phyloP scores from a whole-genome alignment of 2,888 invertebrate genomes.

The Drosophila picticornis region DNA sequence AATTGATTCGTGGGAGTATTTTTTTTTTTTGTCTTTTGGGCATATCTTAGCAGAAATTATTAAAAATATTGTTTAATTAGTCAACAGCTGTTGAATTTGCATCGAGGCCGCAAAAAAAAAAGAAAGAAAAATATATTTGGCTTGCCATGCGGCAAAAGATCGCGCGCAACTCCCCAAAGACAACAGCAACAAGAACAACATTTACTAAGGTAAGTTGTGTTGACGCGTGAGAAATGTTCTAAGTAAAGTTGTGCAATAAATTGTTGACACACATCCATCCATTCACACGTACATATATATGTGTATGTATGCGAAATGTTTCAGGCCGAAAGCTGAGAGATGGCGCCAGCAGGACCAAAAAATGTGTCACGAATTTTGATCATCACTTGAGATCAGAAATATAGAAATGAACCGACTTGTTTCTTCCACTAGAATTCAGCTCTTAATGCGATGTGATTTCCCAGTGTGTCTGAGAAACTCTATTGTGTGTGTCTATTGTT shows the following conservation, averaged over 20 bases:
- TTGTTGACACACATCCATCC: slow-evolving; percentile 16
- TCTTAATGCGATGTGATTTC: slow-evolving; percentile 19
- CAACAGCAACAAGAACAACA: slow-evolving; percentile 3
- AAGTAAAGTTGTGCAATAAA: slow-evolving; percentile 53
- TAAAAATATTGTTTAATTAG: slow-evolving; percentile 43
- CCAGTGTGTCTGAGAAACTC: slow-evolving; percentile 30
- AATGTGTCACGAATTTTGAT: background rate
- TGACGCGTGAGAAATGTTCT: slow-evolving; percentile 39
- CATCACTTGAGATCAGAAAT: background rate
- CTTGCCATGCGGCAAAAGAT: slow-evolving; percentile 41
- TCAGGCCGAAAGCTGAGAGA: slow-evolving; percentile 15
- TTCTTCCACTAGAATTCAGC: background rate
- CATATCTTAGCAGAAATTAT: slow-evolving; percentile 32
- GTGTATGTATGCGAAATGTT: slow-evolving; percentile 18
- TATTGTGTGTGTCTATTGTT: slow-evolving; percentile 39
- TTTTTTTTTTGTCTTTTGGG: slow-evolving; percentile 18
- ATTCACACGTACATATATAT: background rate
- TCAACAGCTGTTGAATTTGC: slow-evolving; percentile 50
- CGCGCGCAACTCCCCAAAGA: slow-evolving; percentile 27
- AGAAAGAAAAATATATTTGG: slow-evolving; percentile 35
- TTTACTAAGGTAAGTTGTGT: slow-evolving; percentile 51
- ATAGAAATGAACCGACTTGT: background rate
- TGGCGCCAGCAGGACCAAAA: slow-evolving; percentile 20
- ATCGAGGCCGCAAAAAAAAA: slow-evolving; percentile 48
- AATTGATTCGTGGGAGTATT: slow-evolving; percentile 35